Percentiles rank a stretch among this genome's conserved stretches.
Evolutionary conservation across 2,888 invertebrate species (phyloP).

Genomic region (Bugula neritina): DNA sequence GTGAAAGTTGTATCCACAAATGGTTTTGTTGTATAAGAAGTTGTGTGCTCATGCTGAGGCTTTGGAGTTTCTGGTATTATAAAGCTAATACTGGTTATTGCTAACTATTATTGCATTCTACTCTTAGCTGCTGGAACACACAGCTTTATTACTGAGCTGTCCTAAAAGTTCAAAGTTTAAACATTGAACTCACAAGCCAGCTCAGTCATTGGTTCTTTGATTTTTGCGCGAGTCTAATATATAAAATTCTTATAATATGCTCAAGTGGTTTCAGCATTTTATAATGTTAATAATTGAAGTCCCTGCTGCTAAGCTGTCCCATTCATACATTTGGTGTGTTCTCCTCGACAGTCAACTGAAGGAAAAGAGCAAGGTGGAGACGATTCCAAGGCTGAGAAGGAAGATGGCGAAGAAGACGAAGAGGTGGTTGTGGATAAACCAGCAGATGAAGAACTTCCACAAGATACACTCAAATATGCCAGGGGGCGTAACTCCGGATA

Average conservation of each 20-base stretch:
- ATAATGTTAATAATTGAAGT: neutral
- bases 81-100: too few species aligned
- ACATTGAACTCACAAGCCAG: too few species aligned
- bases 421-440: conserved; percentile 56
- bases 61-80: too few species aligned
- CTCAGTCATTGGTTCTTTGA: too few species aligned
- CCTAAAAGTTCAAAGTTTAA: too few species aligned
- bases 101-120: too few species aligned
- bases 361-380: conserved; percentile 31
- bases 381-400: conserved; percentile 35
- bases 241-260: neutral
- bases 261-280: neutral
- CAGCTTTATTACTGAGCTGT: too few species aligned
- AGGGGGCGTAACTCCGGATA: conserved; percentile 75
- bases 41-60: too few species aligned
- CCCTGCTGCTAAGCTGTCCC: neutral
- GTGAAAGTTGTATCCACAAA: too few species aligned
- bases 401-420: conserved; percentile 47
- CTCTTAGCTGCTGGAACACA: too few species aligned
- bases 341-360: neutral
- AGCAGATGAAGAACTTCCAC: conserved; percentile 55
- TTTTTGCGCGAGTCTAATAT: too few species aligned
- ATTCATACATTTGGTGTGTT: neutral
- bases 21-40: too few species aligned
- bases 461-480: conserved; percentile 72